These are phyloP conservation scores for Bombus confusus DNA, from an alignment of 1,140 invertebrate species.

Conservation along the genomic window DNA sequence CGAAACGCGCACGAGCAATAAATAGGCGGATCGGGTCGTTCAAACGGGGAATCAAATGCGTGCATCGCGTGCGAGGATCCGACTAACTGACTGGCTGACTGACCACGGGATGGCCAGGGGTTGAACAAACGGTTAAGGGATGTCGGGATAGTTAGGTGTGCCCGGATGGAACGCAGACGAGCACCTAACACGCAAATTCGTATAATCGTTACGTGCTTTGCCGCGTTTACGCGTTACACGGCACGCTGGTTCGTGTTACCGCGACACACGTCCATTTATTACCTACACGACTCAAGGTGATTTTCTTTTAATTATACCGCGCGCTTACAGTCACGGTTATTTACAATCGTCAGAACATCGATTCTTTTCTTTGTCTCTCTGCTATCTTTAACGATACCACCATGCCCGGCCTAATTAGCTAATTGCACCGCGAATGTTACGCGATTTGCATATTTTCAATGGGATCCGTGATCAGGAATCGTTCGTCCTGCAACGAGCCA, in stretches of 20 bases:
- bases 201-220: conserved; percentile 61
- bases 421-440: background rate
- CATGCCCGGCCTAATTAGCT: background rate
- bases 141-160: conserved; percentile 58
- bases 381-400: too few species aligned
- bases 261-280: conserved; percentile 23
- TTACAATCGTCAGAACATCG: background rate
- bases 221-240: conserved; percentile 1
- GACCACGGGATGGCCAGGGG: conserved; percentile 43
- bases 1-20: background rate
- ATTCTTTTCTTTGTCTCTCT: background rate
- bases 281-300: conserved; percentile 48
- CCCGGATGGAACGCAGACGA: conserved; percentile 57
- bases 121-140: conserved; percentile 64
- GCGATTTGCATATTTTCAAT: background rate
- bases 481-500: too few species aligned
- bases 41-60: conserved; percentile 70
- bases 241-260: background rate
- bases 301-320: conserved; percentile 62
- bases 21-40: conserved; percentile 30
- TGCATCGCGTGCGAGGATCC: conserved; percentile 70
- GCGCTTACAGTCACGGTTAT: conserved; percentile 8
- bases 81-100: conserved; percentile 75
- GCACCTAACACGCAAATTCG: conserved; percentile 63
- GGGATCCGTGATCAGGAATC: background rate